phyloP scores from a whole-genome alignment of 2,888 invertebrate species.

The Leptogaster cylindrica region DNA sequence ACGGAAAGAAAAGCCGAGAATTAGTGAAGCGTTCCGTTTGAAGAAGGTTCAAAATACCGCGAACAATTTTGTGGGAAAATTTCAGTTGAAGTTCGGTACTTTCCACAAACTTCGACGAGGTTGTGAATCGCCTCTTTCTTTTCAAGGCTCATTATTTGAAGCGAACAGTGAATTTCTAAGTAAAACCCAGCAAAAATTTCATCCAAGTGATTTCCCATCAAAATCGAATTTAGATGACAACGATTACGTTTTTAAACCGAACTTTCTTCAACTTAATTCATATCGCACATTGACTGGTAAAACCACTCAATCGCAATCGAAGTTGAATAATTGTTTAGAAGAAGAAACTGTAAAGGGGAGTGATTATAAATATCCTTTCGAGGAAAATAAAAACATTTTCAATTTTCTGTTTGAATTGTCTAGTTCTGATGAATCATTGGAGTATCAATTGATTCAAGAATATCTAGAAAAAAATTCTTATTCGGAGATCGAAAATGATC shows the following conservation, averaged over 20 bases:
- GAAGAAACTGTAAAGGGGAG: slow-evolving; percentile 54
- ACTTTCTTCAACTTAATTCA: slow-evolving; percentile 55
- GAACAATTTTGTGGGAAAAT: slow-evolving; percentile 56
- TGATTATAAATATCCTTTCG: too few relatives aligned
- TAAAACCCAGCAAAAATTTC: slow-evolving; percentile 43
- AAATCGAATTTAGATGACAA: slow-evolving; percentile 50
- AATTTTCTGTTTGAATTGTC: slow-evolving; percentile 57
- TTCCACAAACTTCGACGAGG: slow-evolving; percentile 45
- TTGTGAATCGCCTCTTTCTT: slow-evolving; percentile 59
- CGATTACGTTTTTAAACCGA: slow-evolving; percentile 57
- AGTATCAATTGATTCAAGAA: slow-evolving; percentile 58
- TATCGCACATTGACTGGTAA: slow-evolving; percentile 57
- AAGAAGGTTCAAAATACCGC: slow-evolving; percentile 58
- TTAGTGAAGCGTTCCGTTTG: slow-evolving; percentile 52
- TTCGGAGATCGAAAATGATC: slow-evolving; percentile 60
- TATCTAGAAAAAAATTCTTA: slow-evolving; percentile 61
- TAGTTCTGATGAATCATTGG: slow-evolving; percentile 59
- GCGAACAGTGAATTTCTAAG: slow-evolving; percentile 38
- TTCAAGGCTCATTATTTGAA: slow-evolving; percentile 59
- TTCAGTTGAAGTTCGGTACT: slow-evolving; percentile 55
- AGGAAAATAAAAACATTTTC: slow-evolving; percentile 56
- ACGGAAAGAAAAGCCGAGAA: slow-evolving; percentile 52
- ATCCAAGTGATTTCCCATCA: slow-evolving; percentile 55
- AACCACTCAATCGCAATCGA: slow-evolving; percentile 50
- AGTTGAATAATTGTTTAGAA: slow-evolving; percentile 32